phyloP scores from a whole-genome alignment of 2,888 invertebrate species.

The Trilocha varians region DNA sequence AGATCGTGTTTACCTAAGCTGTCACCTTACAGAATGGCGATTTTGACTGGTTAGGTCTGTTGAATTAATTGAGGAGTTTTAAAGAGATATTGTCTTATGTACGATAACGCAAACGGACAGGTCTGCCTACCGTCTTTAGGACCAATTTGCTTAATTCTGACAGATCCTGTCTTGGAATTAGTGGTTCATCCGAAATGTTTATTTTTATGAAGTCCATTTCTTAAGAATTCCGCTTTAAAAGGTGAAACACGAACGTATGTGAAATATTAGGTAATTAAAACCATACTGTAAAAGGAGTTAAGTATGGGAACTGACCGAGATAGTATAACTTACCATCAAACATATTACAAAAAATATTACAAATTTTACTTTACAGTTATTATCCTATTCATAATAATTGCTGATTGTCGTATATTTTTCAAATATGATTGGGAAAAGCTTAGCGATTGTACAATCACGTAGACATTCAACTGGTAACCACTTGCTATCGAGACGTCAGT shows the following conservation, averaged over 20 bases:
- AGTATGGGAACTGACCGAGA: too few relatives aligned
- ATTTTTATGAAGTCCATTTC: slow-evolving; percentile 39
- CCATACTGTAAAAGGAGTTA: slow-evolving; percentile 9
- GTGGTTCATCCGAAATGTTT: slow-evolving; percentile 34
- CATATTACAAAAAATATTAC: too few relatives aligned
- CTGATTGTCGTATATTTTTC: too few relatives aligned
- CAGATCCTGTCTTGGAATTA: slow-evolving; percentile 38
- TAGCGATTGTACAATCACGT: too few relatives aligned
- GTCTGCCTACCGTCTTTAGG: slow-evolving; percentile 43
- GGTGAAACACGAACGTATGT: slow-evolving; percentile 8
- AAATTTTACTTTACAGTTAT: too few relatives aligned
- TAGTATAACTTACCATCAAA: too few relatives aligned
- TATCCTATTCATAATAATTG: too few relatives aligned
- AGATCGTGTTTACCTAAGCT: slow-evolving; percentile 71
- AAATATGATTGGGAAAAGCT: too few relatives aligned
- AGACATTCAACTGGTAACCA: too few relatives aligned
- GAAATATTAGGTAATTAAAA: slow-evolving; percentile 20
- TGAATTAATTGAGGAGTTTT: slow-evolving; percentile 66
- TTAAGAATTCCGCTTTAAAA: slow-evolving; percentile 19
- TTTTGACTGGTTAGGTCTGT: slow-evolving; percentile 62
- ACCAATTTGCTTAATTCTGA: slow-evolving; percentile 56
- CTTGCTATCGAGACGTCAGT: too few relatives aligned
- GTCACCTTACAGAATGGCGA: slow-evolving; percentile 70
- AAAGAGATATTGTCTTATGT: slow-evolving; percentile 62
- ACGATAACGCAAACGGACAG: slow-evolving; percentile 49